phyloP scores from a whole-genome alignment of 2,113 vertebrate species.

The Proteles cristata region DNA sequence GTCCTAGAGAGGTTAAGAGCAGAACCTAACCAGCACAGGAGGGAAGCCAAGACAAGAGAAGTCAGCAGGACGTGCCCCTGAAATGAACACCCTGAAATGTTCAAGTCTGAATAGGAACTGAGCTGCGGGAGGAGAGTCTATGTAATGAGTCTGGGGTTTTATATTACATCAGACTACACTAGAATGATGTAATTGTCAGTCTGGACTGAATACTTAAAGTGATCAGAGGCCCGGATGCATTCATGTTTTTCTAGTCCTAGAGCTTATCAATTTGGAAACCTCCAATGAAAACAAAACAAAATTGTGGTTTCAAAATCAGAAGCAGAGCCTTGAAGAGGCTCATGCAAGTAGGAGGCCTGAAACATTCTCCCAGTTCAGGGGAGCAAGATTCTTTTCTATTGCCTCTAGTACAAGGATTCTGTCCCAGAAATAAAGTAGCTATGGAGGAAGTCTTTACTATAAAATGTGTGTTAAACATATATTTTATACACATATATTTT shows the following conservation, averaged over 20 bases:
- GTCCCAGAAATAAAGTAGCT: neutral
- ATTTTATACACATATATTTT: neutral
- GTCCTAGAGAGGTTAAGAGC: neutral
- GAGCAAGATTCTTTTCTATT: neutral
- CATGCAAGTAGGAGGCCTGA: neutral
- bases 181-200: neutral
- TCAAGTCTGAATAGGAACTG: neutral
- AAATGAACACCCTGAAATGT: neutral
- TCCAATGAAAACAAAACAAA: neutral
- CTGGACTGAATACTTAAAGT: neutral
- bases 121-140: neutral
- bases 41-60: neutral
- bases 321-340: neutral
- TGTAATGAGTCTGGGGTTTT: neutral
- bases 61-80: accelerated
- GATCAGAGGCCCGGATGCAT: neutral
- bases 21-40: neutral
- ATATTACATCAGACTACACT: no score
- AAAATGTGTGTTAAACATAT: neutral
- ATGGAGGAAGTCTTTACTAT: neutral
- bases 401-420: neutral
- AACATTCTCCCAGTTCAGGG: neutral
- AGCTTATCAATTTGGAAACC: neutral
- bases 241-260: neutral
- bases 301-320: neutral